These are phyloP conservation scores for Crypturellus undulatus DNA, from an alignment of 2,113 vertebrate genomes.

Conservation along the genomic window DNA sequence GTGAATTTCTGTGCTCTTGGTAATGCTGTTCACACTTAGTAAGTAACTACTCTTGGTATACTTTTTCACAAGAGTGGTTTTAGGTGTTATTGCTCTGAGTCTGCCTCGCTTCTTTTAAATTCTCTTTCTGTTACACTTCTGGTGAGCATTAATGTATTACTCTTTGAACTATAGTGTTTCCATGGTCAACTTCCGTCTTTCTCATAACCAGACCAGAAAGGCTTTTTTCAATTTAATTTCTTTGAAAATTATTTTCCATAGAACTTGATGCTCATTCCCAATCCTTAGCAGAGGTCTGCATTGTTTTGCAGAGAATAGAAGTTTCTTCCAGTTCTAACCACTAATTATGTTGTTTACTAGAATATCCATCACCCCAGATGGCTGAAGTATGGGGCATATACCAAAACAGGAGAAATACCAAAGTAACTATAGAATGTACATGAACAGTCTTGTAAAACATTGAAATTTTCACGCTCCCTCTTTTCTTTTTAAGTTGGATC, in stretches of 20 bases:
- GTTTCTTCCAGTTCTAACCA: neutral
- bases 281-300: neutral
- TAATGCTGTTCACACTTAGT: neutral
- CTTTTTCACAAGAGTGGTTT: neutral
- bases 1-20: neutral
- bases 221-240: neutral
- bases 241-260: constrained; percentile 7
- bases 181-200: neutral
- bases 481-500: neutral
- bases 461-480: neutral
- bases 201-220: neutral
- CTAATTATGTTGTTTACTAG: neutral
- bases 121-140: neutral
- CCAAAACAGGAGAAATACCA: neutral
- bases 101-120: neutral
- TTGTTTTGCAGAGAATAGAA: neutral
- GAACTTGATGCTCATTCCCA: neutral
- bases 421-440: neutral
- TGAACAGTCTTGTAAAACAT: neutral
- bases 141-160: neutral
- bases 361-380: constrained; percentile 8
- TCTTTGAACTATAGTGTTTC: neutral
- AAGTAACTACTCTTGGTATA: neutral
- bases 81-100: neutral
- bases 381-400: neutral